Base-by-base conservation (phyloP, 2,888 invertebrate genomes). In the Eledona agricola region DNA sequence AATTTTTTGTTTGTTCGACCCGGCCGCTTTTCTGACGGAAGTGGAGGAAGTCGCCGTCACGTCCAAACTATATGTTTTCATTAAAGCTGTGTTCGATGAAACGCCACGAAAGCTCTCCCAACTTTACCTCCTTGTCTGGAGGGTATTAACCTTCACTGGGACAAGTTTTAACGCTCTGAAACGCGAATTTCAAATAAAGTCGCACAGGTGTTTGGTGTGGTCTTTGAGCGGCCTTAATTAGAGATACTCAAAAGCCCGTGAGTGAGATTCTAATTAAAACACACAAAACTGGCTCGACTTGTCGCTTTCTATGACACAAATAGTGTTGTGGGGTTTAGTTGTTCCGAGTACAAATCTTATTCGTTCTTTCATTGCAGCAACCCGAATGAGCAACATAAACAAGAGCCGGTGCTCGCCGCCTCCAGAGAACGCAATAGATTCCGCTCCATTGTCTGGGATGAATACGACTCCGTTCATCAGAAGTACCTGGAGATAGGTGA, bases 401-500 rank as follows among this genome's bases (percentile, higher is more conserved):
- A 87, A 72, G 91, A 93, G 70, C 84, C 85, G 0, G 80, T 86
- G 35, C 79, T 91, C 58, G 88, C 89, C 2, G 88, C 88, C 31
- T 91, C 90, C 40, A 86, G 89, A 70, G 93, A 93, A 72, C 83
- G 88, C 60, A 92, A 89, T 80, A 85, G 90, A 67, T 91, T 92
- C 77, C 83, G 90, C 38, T 88, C 87, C 60, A 84, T 90, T 64
- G 84, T 83, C 38, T 96, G 96, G 96, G 94, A 94, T 64, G 89
- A 90, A 71, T 96, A 95, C 78, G 93, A 94, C 75, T 89, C 90
- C 1, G 87, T 91, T 56, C 93, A 93, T 79, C 94, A 95, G 73
- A 93, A 94, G 74, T 96, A 94, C 78, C 81, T 96, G 70, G 93
- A 93, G 83, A 91, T 94, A 73, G 90, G 94, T 94, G 78, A 85